Conservation (phyloP, 2,797 vertebrate species). For the Geotrypetes seraphini region DNA sequence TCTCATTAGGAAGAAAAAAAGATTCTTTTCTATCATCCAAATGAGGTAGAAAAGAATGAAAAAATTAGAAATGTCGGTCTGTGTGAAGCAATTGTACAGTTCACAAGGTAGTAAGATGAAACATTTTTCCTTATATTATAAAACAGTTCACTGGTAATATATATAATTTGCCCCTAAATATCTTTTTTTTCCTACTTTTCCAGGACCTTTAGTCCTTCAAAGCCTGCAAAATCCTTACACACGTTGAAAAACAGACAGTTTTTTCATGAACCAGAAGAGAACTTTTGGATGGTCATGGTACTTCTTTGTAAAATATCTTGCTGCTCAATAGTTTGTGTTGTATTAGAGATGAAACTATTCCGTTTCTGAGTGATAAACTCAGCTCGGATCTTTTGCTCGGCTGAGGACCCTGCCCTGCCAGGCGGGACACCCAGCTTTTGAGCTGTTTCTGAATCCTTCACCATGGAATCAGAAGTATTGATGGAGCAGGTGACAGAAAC, state of each 20-base stretch:
- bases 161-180: neutral
- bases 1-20: conserved; percentile 89
- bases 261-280: conserved; percentile 90
- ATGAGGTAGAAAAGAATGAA: conserved; percentile 94
- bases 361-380: no score
- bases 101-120: conserved; percentile 72
- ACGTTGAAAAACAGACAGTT: conserved; percentile 97
- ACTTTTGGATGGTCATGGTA: conserved; percentile 98
- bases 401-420: no score
- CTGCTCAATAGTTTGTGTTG: no score
- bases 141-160: neutral
- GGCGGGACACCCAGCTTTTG: no score
- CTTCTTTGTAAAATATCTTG: conserved; percentile 20
- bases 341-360: no score
- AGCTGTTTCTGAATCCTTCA: no score
- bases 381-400: no score
- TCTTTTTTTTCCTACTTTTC: conserved; percentile 11
- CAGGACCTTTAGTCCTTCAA: conserved; percentile 93
- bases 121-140: neutral
- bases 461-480: no score
- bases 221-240: conserved; percentile 93
- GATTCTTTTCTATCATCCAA: conserved; percentile 95
- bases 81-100: conserved; percentile 97
- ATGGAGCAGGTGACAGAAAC: no score
- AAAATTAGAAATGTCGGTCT: conserved; percentile 96